phyloP scores from a whole-genome alignment of 2,113 vertebrate species.

The Antigone vipio region DNA sequence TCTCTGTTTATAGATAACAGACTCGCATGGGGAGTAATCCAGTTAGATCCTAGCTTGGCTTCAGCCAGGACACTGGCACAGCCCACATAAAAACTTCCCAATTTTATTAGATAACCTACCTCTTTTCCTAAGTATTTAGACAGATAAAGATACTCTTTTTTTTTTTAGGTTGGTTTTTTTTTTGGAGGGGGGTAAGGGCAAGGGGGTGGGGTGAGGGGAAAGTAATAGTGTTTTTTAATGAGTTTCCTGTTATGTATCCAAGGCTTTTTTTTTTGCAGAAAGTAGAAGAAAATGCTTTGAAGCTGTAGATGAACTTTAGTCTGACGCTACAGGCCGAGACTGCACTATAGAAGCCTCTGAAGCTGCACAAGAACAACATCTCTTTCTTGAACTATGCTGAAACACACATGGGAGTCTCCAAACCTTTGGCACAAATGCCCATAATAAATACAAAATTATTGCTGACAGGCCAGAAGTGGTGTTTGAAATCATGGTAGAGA shows the following conservation, averaged over 20 bases:
- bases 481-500: neutral
- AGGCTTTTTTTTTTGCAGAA: neutral
- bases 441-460: neutral
- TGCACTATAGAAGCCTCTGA: neutral
- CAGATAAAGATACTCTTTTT: neutral
- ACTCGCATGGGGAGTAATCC: neutral
- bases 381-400: neutral
- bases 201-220: fast-evolving
- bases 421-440: neutral
- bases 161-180: no score
- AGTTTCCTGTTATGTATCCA: neutral
- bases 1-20: neutral
- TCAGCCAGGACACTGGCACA: neutral
- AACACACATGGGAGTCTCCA: neutral
- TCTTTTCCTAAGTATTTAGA: neutral
- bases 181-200: neutral
- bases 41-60: neutral
- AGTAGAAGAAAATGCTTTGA: neutral
- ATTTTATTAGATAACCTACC: neutral
- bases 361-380: neutral
- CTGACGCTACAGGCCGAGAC: neutral
- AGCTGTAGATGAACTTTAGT: neutral
- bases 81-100: neutral
- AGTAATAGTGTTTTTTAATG: neutral
- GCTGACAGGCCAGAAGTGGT: neutral